Base-by-base conservation (phyloP, 2,797 vertebrate genomes). In the Acipenser oxyrinchus region DNA sequence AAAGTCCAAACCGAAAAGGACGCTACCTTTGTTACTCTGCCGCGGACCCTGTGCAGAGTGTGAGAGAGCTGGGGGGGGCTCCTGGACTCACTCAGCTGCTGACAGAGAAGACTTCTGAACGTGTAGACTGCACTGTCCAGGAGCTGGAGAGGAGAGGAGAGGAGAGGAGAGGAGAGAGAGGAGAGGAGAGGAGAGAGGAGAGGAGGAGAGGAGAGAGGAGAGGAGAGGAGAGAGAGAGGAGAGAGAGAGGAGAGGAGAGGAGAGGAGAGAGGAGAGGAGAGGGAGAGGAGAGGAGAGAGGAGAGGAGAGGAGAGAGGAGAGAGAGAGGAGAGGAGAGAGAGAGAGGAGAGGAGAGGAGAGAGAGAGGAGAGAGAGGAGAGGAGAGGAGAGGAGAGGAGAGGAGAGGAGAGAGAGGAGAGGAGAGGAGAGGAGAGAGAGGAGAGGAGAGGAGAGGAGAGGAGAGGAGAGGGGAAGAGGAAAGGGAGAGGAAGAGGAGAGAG, bases 51-150 rank as follows among this genome's bases (percentile, higher is more conserved):
- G 73, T 51, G 67, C 53, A 78, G 75, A 1, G 68, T 73, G 64
- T 68, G 50, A 63, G 66, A 60, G 6, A 23, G 48, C 23, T 37
- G 23, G 23, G 23, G 3, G 23, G 23, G 23, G 23, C 23, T 37
- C 23, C 23, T 2, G 23, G 23, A 37, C 23, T 9, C 52, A 9
- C 52, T 55, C 9, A 10, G 9, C n/a, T 55, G n/a, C n/a, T 55
- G 52, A 55, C n/a, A 55, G 9, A 55, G n/a, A 55, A 55, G n/a
- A 3, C 3, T 55, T n/a, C 52, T 10, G n/a, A 55, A 9, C n/a
- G 9, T 55, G 6, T 55, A 65, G 55, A 55, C n/a, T 74, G 59
- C 62, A 9, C 65, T 72, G 64, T 78, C 71, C 74, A 77, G 69
- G 52, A 55, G 9, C n/a, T 55, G 58, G 13, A 15, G 58, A n/a